Percentiles rank a stretch among this genome's conserved stretches.
phyloP scores from a whole-genome alignment of 2,888 invertebrate species.

The Athalia circularis region DNA sequence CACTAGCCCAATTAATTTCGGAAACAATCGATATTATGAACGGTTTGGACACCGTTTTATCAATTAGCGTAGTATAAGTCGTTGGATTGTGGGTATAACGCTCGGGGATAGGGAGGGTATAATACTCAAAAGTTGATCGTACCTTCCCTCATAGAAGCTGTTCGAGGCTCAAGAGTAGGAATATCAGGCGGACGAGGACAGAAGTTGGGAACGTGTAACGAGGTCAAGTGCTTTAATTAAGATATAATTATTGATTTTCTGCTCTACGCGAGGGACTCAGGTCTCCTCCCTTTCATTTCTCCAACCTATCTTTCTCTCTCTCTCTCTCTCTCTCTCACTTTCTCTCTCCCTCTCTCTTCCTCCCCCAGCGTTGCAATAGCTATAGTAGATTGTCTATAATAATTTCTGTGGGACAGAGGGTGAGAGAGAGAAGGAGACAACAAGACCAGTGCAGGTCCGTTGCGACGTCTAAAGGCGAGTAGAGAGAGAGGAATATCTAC shows the following conservation, averaged over 20 bases:
- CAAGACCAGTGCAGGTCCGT: neutral
- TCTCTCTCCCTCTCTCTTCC: constrained; percentile 23
- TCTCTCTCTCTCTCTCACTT: constrained; percentile 43
- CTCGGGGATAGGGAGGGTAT: too few species aligned
- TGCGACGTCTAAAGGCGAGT: constrained; percentile 38
- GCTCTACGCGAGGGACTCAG: neutral
- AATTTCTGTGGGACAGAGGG: constrained; percentile 10
- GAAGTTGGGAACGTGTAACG: constrained; percentile 51
- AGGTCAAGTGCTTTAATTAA: constrained; percentile 67
- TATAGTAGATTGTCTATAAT: neutral
- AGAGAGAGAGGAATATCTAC: constrained; percentile 49
- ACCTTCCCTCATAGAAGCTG: too few species aligned
- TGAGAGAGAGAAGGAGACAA: constrained; percentile 21
- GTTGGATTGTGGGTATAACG: neutral
- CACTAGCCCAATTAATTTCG: neutral
- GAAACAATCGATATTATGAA: neutral
- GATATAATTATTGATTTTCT: constrained; percentile 65
- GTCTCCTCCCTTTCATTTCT: neutral
- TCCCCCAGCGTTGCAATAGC: neutral
- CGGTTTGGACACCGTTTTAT: too few species aligned
- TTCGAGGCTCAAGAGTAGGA: neutral
- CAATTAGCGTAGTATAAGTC: neutral
- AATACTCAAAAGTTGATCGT: too few species aligned
- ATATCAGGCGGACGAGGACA: neutral
- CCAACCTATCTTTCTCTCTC: neutral